Evolutionary conservation across 2,797 vertebrate genomes (phyloP), one percentile per base, ranked within the genome.

Genomic region (Rhyacichthys aspro): DNA sequence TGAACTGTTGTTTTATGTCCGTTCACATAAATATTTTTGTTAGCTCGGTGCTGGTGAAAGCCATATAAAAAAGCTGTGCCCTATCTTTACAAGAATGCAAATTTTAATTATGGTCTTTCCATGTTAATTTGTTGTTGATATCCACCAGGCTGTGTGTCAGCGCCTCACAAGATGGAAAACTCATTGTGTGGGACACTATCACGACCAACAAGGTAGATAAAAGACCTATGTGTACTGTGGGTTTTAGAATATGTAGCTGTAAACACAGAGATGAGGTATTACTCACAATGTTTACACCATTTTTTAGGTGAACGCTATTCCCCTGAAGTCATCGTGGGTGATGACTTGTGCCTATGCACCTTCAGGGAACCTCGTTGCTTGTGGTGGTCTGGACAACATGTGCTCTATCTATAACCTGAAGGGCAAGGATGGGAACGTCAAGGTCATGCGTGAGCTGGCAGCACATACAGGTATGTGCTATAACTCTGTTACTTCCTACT

Each of bases 381-480:
- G 97, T 12, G 98, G 98, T 1, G 98, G 98, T 9, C 91, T 99
- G 71, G 98, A 99, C 90, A 99, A 99, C 85, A 96, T 98, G 95
- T 99, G 98, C 85, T 98, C 98, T 83, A 96, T 99, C 91, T 99
- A 99, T 85, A 98, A 90, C 86, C 93, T 99, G 75, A 98, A 96
- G 83, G 95, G 95, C 62, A 95, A 96, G 3, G 97, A 99, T 18
- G 98, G 98, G 42, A 96, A 92, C 0, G 96, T 99, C 49, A 97
- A 96, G 89, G 96, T 98, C 79, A 99, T 95, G 94, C 91, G 97
- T 36, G 98, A 99, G 85, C 94, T 99, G 66, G 94, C 93, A 0
- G 96, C 92, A 17, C 98, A 99, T 77, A 95, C 94, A 89, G 98
- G 98, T 98, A 65, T 47, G 89, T 43, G n/a, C 32, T 33, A 45